Conservation (phyloP, 2,113 vertebrate genomes). For the Meriones unguiculatus region DNA sequence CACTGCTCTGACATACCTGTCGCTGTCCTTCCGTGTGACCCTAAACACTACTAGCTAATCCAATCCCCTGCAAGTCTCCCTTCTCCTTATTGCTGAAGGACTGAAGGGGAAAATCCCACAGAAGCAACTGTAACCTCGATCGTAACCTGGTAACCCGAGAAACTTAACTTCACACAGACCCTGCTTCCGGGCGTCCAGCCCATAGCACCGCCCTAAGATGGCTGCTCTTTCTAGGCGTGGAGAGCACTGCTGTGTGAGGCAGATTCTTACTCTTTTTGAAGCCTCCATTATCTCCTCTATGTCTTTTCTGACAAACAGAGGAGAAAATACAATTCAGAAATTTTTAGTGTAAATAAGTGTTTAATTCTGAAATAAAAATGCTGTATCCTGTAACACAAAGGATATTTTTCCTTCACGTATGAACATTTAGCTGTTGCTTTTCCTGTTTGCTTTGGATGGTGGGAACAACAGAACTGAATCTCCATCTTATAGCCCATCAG, state of each 20-base stretch:
- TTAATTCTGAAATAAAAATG: background rate
- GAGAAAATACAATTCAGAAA: background rate
- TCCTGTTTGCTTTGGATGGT: background rate
- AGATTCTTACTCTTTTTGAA: background rate
- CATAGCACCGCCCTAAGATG: background rate
- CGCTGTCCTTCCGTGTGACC: background rate
- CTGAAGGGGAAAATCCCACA: background rate
- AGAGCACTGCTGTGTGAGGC: background rate
- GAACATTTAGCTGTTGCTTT: background rate
- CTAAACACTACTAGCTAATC: background rate
- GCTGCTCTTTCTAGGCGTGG: background rate
- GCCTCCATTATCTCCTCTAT: background rate
- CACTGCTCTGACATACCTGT: background rate
- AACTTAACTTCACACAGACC: background rate
- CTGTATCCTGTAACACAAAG: background rate
- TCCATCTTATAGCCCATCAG: background rate
- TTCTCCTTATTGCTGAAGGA: background rate
- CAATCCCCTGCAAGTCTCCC: background rate
- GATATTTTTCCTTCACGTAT: background rate
- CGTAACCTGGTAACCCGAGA: background rate
- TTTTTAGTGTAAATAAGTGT: background rate
- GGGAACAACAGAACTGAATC: background rate
- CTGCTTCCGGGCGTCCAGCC: background rate
- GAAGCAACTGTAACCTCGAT: background rate
- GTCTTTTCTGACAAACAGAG: background rate